Evolutionary conservation across 2,888 invertebrate species (phyloP).

Genomic region (Chirona hameri): DNA sequence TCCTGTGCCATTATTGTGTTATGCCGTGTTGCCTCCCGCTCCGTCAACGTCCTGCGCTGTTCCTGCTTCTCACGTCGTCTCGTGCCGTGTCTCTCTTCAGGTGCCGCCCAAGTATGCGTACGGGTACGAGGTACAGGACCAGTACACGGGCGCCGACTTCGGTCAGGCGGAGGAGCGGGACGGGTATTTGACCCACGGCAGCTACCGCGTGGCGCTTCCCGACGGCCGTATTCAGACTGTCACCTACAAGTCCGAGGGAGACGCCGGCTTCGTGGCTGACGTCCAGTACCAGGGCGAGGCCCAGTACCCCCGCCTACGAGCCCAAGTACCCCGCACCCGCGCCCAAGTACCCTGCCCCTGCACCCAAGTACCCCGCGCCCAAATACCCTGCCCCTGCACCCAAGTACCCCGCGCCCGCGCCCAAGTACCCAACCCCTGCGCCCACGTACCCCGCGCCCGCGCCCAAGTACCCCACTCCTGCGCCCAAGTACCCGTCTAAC

Average conservation of each 20-base stretch:
- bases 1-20: no score
- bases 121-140: constrained; percentile 25
- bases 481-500: constrained; percentile 25
- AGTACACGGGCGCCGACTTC: constrained; percentile 27
- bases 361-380: constrained; percentile 3
- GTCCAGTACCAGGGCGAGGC: constrained; percentile 30
- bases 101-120: constrained; percentile 27
- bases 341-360: constrained; percentile 1
- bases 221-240: constrained; percentile 29
- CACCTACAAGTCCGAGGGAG: constrained; percentile 29
- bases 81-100: not conserved
- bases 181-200: constrained; percentile 23
- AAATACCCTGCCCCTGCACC: not conserved
- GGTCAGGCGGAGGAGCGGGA: constrained; percentile 27
- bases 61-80: no score
- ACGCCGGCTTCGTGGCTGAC: constrained; percentile 25
- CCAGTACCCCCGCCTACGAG: constrained; percentile 28
- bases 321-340: constrained; percentile 4
- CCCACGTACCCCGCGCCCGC: constrained; percentile 8
- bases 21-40: no score
- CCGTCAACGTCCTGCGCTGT: no score
- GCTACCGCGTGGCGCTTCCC: constrained; percentile 27
- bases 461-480: not conserved
- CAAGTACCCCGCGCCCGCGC: constrained; percentile 1
- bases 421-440: not conserved